phyloP scores from a whole-genome alignment of 2,113 vertebrate species.

The Symphodus melops region DNA sequence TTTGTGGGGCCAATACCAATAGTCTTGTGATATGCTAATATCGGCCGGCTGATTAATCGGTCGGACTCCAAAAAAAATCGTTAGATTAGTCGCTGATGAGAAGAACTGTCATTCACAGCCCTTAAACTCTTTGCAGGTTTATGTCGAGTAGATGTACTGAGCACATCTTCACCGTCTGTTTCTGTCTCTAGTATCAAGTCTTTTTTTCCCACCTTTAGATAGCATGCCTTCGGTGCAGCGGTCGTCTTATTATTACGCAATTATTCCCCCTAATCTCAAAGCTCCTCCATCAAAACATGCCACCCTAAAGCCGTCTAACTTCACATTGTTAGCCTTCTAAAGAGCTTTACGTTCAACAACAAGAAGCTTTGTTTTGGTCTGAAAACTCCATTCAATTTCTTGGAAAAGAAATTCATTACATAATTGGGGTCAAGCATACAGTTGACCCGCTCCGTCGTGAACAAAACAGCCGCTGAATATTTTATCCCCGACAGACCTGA shows the following conservation, averaged over 20 bases:
- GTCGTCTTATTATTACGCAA: not conserved
- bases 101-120: no score
- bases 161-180: no score
- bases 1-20: no score
- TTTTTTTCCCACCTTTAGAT: not conserved
- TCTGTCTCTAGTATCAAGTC: not conserved
- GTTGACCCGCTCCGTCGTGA: constrained; percentile 52
- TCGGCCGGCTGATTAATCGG: no score
- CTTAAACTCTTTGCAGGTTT: not conserved
- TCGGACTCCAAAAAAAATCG: no score
- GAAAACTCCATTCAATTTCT: constrained; percentile 4
- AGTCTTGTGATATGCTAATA: no score
- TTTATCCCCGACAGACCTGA: constrained; percentile 35
- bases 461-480: constrained; percentile 25
- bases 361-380: constrained; percentile 17
- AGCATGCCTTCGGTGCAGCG: not conserved
- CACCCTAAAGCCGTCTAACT: not conserved
- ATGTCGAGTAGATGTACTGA: no score
- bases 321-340: not conserved
- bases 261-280: not conserved
- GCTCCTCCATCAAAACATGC: not conserved
- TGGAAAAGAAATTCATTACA: constrained; percentile 9
- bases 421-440: constrained; percentile 58
- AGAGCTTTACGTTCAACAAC: constrained; percentile 17
- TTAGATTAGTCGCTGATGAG: not conserved